These are phyloP conservation scores for Benitochromis conjunctus DNA, from an alignment of 2,113 vertebrate species.

Conservation along the genomic window DNA sequence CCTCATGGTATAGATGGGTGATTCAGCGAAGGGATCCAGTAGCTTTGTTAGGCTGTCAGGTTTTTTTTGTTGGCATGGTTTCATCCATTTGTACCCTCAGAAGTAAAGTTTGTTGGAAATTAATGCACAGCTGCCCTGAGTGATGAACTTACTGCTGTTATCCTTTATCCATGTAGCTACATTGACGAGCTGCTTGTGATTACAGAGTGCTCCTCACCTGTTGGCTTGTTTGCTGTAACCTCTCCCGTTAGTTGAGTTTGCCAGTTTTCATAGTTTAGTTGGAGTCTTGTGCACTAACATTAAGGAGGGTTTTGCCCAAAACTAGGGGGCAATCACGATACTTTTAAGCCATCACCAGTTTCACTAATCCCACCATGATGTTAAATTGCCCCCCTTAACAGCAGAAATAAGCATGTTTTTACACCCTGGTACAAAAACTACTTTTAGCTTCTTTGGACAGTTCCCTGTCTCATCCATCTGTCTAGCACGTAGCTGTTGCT, in stretches of 20 bases:
- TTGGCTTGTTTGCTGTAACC: neutral
- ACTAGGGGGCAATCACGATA: neutral
- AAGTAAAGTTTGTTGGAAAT: neutral
- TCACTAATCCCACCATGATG: neutral
- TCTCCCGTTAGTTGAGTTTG: neutral
- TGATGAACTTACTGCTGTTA: neutral
- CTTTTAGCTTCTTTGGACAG: neutral
- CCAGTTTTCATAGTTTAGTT: neutral
- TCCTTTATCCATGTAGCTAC: neutral
- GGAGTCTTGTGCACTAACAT: fast-evolving
- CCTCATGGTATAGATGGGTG: neutral
- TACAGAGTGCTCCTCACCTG: neutral
- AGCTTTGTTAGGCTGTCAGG: neutral
- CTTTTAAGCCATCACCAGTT: neutral
- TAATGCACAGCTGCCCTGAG: neutral
- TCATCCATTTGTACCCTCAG: neutral
- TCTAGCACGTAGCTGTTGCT: neutral
- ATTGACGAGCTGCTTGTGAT: neutral
- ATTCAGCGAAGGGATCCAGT: fast-evolving
- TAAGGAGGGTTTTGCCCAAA: fast-evolving
- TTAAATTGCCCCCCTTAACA: neutral
- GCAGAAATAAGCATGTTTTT: neutral
- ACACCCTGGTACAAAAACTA: neutral
- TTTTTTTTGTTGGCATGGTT: neutral
- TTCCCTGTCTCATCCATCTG: neutral